These are phyloP conservation scores for Drosophila mayaguana DNA, from an alignment of 2,888 invertebrate species.

Conservation along the genomic window DNA sequence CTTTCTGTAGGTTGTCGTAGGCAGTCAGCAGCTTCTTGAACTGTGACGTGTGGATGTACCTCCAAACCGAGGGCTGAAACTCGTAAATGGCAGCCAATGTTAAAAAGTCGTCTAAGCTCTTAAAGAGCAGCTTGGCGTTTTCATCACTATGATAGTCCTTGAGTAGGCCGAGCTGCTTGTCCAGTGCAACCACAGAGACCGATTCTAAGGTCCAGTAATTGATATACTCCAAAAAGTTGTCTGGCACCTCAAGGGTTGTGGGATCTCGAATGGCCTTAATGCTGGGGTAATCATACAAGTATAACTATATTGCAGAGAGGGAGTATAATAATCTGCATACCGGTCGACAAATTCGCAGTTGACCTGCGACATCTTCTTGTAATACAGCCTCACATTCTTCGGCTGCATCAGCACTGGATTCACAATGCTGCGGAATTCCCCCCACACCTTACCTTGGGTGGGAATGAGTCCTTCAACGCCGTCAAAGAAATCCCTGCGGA, in stretches of 20 bases:
- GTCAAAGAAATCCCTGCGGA: slow-evolving; percentile 61
- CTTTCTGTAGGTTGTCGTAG: slow-evolving; percentile 66
- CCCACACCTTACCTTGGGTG: slow-evolving; percentile 86
- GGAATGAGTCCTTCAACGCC: slow-evolving; percentile 69
- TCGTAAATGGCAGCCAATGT: slow-evolving; percentile 38
- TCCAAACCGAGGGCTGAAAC: slow-evolving; percentile 64
- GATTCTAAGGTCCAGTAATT: slow-evolving; percentile 88
- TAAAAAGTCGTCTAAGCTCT: slow-evolving; percentile 56
- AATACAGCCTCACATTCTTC: slow-evolving; percentile 86
- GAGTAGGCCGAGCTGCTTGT: slow-evolving; percentile 81
- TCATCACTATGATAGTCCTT: slow-evolving; percentile 44
- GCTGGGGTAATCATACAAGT: slow-evolving; percentile 54
- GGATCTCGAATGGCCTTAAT: slow-evolving; percentile 81
- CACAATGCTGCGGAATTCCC: slow-evolving; percentile 88
- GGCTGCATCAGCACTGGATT: slow-evolving; percentile 89
- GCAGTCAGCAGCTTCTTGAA: slow-evolving; percentile 59
- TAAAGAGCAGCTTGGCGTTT: slow-evolving; percentile 58
- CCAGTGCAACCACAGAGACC: slow-evolving; percentile 84
- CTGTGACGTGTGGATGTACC: slow-evolving; percentile 54
- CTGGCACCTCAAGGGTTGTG: slow-evolving; percentile 82
- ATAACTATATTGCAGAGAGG: too few relatives aligned
- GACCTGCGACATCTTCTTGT: slow-evolving; percentile 86
- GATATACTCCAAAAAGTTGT: slow-evolving; percentile 86
- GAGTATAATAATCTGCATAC: slow-evolving; percentile 33
- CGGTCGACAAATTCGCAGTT: slow-evolving; percentile 79